Evolutionary conservation across 2,888 invertebrate species (phyloP).

Genomic region (Leistus spinibarbis): DNA sequence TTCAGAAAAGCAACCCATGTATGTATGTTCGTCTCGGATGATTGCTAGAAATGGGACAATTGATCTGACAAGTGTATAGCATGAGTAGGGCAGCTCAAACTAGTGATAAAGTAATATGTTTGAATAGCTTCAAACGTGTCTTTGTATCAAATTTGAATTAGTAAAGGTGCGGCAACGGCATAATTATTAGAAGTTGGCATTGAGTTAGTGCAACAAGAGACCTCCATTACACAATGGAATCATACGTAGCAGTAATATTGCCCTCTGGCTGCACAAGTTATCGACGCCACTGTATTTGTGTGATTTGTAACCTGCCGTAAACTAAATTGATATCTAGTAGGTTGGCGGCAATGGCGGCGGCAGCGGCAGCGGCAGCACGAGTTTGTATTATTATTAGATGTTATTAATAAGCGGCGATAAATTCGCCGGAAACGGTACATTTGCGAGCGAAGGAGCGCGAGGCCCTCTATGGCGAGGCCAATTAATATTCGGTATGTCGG

Average conservation of each 20-base stretch:
- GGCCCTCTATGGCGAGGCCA: not conserved
- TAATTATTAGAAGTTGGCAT: not conserved
- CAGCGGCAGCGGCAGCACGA: not conserved
- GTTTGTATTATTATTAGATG: slow-evolving; percentile 34
- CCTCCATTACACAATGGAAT: not conserved
- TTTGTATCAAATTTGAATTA: not conserved
- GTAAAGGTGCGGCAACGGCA: not conserved
- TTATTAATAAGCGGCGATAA: slow-evolving; percentile 38
- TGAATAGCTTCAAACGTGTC: not conserved
- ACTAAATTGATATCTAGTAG: slow-evolving; percentile 33
- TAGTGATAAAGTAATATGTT: no score
- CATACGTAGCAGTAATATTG: not conserved
- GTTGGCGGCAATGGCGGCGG: not conserved
- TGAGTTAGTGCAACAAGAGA: not conserved
- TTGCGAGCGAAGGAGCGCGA: slow-evolving; percentile 11
- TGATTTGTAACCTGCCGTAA: slow-evolving; percentile 28
- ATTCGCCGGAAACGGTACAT: slow-evolving; percentile 17
- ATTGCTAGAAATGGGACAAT: no score
- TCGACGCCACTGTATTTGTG: not conserved
- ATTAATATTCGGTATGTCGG: slow-evolving; percentile 29
- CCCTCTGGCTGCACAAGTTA: not conserved
- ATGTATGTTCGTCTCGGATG: no score
- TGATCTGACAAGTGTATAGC: no score
- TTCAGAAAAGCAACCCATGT: no score
- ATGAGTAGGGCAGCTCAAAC: no score